These are phyloP conservation scores for Pangasius larnaudii DNA, from an alignment of 2,797 vertebrate species.

Conservation along the genomic window DNA sequence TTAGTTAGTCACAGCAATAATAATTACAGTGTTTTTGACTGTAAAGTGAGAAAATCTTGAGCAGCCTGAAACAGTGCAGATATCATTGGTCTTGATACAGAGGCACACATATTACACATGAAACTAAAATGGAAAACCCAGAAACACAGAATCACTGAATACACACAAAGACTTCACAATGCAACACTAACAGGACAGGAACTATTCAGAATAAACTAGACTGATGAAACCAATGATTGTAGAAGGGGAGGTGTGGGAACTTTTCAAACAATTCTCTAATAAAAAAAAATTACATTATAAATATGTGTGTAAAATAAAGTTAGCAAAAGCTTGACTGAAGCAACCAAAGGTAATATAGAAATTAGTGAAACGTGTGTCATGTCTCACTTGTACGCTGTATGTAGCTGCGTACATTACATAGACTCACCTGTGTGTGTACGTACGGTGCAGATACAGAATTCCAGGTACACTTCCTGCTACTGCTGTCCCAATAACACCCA, in stretches of 20 bases:
- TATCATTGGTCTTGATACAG: background rate
- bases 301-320: background rate
- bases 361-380: background rate
- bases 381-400: background rate
- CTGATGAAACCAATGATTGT: background rate
- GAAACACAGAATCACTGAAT: background rate
- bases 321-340: background rate
- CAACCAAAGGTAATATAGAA: background rate
- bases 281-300: background rate
- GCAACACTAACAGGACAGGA: background rate
- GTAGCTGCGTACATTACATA: background rate
- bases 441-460: background rate
- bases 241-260: background rate
- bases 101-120: background rate
- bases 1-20: background rate
- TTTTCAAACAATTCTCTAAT: background rate
- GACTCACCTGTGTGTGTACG: constrained; percentile 32
- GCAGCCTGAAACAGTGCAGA: background rate
- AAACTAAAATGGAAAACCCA: background rate
- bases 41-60: background rate
- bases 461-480: constrained; percentile 64
- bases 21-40: background rate
- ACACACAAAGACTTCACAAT: too few relatives aligned
- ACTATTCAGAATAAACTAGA: background rate
- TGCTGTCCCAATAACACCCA: constrained; percentile 69